Evolutionary conservation across 2,888 invertebrate genomes (phyloP).

Genomic region (Halictus ligatus): DNA sequence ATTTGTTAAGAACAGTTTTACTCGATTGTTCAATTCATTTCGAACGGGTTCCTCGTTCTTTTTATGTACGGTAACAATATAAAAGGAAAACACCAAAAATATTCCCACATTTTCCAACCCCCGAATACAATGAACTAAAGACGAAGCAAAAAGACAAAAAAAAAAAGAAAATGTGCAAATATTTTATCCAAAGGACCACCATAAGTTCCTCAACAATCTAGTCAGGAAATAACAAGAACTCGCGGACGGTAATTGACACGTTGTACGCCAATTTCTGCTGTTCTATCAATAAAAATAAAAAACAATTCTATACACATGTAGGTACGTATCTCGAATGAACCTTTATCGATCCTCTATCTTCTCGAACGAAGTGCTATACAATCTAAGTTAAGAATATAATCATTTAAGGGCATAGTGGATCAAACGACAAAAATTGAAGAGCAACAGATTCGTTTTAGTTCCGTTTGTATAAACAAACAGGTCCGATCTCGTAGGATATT

Average conservation of each 20-base stretch:
- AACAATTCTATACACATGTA: slow-evolving; percentile 5
- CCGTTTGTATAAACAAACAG: background rate
- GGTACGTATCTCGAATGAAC: background rate
- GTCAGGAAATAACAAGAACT: background rate
- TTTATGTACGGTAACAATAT: background rate
- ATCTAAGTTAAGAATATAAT: background rate
- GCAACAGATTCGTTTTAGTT: background rate
- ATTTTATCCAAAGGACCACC: background rate
- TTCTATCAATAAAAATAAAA: background rate
- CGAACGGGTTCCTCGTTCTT: background rate
- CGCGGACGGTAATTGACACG: too few relatives aligned
- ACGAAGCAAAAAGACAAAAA: background rate
- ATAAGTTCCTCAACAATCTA: background rate
- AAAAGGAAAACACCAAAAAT: background rate
- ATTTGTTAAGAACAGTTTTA: background rate
- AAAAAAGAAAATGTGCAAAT: background rate
- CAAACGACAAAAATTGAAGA: too few relatives aligned
- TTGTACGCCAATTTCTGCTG: background rate
- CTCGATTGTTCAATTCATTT: background rate
- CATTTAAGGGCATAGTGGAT: background rate
- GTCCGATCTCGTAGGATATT: background rate
- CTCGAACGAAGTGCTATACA: background rate
- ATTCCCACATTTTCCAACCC: background rate
- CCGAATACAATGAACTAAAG: background rate
- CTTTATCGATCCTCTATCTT: background rate